Percentiles rank a stretch among this genome's conserved stretches.
Conservation (phyloP, 2,797 vertebrate species). For the Kryptolebias ocellatus region DNA sequence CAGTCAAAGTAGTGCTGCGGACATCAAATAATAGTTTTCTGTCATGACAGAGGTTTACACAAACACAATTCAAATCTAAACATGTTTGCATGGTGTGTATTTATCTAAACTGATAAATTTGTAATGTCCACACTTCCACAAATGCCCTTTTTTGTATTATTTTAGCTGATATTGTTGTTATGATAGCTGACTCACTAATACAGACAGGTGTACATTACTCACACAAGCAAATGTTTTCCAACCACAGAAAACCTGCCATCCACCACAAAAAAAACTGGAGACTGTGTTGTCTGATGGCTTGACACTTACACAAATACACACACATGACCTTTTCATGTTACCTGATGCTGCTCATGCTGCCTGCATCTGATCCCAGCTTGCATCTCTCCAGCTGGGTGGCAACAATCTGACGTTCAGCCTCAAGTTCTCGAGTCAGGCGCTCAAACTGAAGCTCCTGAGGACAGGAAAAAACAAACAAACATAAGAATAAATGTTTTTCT, state of each 20-base stretch:
- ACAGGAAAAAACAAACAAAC: constrained; percentile 17
- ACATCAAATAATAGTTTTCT: too few species aligned
- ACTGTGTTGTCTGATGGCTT: background rate
- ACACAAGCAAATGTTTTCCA: background rate
- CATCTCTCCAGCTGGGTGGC: constrained; percentile 98
- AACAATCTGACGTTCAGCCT: constrained; percentile 97
- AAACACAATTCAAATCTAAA: too few species aligned
- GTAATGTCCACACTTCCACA: too few species aligned
- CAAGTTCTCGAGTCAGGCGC: constrained; percentile 96
- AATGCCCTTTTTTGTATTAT: too few species aligned
- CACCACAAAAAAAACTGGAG: background rate
- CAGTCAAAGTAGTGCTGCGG: too few species aligned
- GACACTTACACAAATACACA: background rate
- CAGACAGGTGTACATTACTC: background rate
- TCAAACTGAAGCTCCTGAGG: constrained; percentile 97
- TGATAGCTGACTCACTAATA: too few species aligned
- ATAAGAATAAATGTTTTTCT: background rate
- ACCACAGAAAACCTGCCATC: too few species aligned
- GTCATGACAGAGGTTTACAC: too few species aligned
- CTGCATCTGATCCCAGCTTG: constrained; percentile 96
- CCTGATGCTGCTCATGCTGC: constrained; percentile 99
- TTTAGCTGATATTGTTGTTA: too few species aligned
- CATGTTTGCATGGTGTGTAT: too few species aligned
- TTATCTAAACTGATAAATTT: too few species aligned
- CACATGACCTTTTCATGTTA: constrained; percentile 48